phyloP scores from a whole-genome alignment of 1,140 invertebrate genomes.

The Drosophila orosa region DNA sequence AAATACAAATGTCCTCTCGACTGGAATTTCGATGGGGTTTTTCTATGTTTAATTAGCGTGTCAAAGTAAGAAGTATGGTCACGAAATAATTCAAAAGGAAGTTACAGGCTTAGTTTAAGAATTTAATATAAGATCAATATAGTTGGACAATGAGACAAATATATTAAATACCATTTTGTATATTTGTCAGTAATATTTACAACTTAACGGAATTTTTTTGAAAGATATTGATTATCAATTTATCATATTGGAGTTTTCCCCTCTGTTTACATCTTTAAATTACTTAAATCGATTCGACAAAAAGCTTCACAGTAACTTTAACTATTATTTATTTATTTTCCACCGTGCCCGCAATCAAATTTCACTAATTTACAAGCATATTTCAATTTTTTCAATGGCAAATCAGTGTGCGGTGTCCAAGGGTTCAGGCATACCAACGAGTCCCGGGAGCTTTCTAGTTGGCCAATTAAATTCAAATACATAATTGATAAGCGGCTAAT shows the following conservation, averaged over 20 bases:
- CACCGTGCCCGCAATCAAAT: slow-evolving; percentile 7
- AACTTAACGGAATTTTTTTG: too few species aligned
- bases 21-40: not conserved
- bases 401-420: slow-evolving; percentile 19
- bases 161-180: too few species aligned
- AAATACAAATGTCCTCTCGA: not conserved
- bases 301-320: not conserved
- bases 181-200: too few species aligned
- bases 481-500: slow-evolving; percentile 78
- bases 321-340: slow-evolving; percentile 15
- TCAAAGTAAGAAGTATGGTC: not conserved
- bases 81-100: not conserved
- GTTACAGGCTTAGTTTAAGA: too few species aligned
- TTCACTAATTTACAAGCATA: slow-evolving; percentile 12
- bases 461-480: slow-evolving; percentile 74
- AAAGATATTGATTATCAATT: too few species aligned
- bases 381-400: slow-evolving; percentile 5
- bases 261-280: not conserved
- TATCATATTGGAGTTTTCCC: not conserved
- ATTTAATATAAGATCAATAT: too few species aligned
- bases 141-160: too few species aligned
- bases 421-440: slow-evolving; percentile 11
- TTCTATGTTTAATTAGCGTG: not conserved
- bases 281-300: not conserved
- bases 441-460: slow-evolving; percentile 44